Base-by-base conservation (phyloP, 2,797 vertebrate genomes). In the Podarcis lilfordi region DNA sequence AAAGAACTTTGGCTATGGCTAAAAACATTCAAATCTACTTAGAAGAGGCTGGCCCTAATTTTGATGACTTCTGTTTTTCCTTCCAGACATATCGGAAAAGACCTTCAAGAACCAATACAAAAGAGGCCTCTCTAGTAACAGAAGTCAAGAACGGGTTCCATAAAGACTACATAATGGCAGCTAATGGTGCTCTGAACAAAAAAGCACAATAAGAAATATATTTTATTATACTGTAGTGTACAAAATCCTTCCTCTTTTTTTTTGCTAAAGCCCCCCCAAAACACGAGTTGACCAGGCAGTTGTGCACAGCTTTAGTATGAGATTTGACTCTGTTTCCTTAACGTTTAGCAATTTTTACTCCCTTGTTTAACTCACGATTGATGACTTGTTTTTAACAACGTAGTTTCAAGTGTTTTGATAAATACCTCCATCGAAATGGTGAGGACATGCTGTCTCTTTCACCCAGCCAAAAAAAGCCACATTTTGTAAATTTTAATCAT, bases 31-130 rank as follows among this genome's bases (percentile, higher is more conserved):
- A 37, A 61, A 37, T 37, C 23, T 19, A 17, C 23, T 27, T 71
- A 50, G 45, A 43, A 25, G 64, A 45, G 8, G 15, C 21, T 9
- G 40, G 15, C 21, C 19, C 35, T 88, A 40, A 45, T 43, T 61
- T 76, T 75, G 32, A 61, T 76, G 59, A 19, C 8, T 71, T 10
- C 21, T 43, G 32, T 71, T 90, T 90, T 93, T 88, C 40, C 8
- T 89, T 92, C 11, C 1, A 98, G 98, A 97, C 98, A 8, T 98
- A 98, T 91, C 94, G 21, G 92, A 97, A 96, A 95, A 96, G 93
- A 92, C 95, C 95, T 91, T 80, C 88, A 78, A 97, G 95, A 95
- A 96, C 88, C 64, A 92, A 92, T 32, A 4, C 3, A 32, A 96
- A 94, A 86, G 93, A 92, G 81, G 84, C 50, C 0, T 66, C 90